A percentile compares a stretch with the other conserved stretches of the same genome.
phyloP scores from a whole-genome alignment of 2,797 vertebrate species.

The Galago senegalensis region DNA sequence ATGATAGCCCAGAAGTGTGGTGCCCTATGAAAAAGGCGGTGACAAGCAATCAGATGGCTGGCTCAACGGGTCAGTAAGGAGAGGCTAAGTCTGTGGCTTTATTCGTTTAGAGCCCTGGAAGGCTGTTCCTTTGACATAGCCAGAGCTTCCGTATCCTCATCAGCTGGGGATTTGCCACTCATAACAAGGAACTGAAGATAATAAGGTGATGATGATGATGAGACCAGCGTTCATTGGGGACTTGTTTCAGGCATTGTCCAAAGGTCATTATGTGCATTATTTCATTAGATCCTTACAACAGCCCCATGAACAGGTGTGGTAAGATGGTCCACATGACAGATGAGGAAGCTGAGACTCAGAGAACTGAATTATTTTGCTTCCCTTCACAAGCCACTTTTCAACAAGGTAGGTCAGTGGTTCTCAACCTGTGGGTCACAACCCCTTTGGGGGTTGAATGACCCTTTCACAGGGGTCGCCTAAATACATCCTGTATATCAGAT shows the following conservation, averaged over 20 bases:
- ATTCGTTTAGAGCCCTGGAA: background rate
- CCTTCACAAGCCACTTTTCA: background rate
- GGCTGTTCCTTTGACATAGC: background rate
- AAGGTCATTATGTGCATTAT: background rate
- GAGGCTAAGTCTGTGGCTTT: conserved; percentile 17
- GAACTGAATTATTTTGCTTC: background rate
- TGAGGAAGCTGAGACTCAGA: background rate
- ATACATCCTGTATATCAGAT: no score
- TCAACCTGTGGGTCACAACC: no score
- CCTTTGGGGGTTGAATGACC: no score
- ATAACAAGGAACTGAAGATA: conserved; percentile 19
- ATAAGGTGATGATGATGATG: background rate
- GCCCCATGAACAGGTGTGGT: background rate
- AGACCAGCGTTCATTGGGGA: background rate
- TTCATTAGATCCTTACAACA: background rate
- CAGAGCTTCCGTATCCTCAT: background rate
- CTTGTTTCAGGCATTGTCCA: background rate
- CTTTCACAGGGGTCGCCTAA: no score
- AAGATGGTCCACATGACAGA: background rate
- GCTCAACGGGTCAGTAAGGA: background rate
- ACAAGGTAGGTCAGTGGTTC: background rate
- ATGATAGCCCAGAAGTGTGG: background rate
- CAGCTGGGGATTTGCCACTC: background rate
- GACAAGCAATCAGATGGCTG: conserved; percentile 62
- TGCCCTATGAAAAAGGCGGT: background rate